Conservation (phyloP, 2,888 invertebrate genomes). For the Blastobasis adustella region DNA sequence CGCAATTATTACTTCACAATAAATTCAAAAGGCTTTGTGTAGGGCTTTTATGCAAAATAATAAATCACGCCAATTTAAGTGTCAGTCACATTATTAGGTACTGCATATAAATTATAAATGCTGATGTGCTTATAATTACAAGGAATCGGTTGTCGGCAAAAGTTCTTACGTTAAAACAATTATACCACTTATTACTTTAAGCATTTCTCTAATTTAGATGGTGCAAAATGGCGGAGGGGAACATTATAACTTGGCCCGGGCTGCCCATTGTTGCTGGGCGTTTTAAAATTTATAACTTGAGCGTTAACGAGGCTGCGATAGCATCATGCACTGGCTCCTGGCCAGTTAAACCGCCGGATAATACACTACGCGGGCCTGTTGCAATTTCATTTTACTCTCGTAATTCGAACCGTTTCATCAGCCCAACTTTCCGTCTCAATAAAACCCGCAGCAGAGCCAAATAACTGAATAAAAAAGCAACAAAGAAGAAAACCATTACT, state of each 20-base stretch:
- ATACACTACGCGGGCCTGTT: conserved; percentile 20
- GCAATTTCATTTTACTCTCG: conserved; percentile 17
- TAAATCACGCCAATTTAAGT: not conserved
- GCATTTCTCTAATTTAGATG: too few species aligned
- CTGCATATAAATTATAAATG: too few species aligned
- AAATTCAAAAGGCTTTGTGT: not conserved
- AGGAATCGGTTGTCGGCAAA: too few species aligned
- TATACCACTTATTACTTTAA: too few species aligned
- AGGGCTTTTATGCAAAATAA: not conserved
- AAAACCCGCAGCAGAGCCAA: conserved; percentile 6
- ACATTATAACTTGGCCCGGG: conserved; percentile 25
- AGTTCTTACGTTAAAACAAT: too few species aligned
- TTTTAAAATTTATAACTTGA: conserved; percentile 56
- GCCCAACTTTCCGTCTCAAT: not conserved
- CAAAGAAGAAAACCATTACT: conserved; percentile 29
- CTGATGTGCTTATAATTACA: too few species aligned
- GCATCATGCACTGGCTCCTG: conserved; percentile 41
- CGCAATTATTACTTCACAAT: not conserved
- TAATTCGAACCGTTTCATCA: not conserved
- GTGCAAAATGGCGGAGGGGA: too few species aligned
- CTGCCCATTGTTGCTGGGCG: conserved; percentile 45
- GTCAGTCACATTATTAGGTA: not conserved
- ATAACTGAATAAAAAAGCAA: conserved; percentile 22
- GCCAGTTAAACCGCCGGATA: conserved; percentile 36
- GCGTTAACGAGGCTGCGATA: conserved; percentile 58